A percentile compares a stretch with the other conserved stretches of the same genome.
Conservation (phyloP, 2,113 vertebrate species). For the Nothoprocta pentlandii region DNA sequence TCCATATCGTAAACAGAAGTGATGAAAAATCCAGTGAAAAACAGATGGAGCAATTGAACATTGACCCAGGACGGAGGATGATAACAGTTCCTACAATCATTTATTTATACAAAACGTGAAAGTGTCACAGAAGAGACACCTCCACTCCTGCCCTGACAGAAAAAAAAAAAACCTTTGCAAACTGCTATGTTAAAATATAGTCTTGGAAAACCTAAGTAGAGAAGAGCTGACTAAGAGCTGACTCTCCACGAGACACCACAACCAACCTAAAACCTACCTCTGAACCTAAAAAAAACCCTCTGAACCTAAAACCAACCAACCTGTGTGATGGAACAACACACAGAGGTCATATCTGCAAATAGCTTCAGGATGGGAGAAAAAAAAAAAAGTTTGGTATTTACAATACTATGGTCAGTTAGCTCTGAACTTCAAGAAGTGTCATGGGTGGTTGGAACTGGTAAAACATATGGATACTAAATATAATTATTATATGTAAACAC, state of each 20-base stretch:
- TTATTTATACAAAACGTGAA: not conserved
- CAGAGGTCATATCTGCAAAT: not conserved
- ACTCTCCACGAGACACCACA: not conserved
- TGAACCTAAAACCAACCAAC: not conserved
- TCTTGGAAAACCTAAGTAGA: not conserved
- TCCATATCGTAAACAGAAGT: not conserved
- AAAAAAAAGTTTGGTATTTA: not conserved
- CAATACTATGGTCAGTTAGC: not conserved
- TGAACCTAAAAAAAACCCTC: not conserved
- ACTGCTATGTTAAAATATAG: not conserved
- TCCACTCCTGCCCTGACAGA: not conserved
- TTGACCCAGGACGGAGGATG: not conserved
- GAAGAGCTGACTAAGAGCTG: not conserved
- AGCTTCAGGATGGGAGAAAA: not conserved
- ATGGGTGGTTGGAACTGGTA: not conserved
- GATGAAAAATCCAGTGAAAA: not conserved
- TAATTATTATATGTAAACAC: not conserved
- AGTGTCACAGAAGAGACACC: not conserved
- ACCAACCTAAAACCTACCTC: not conserved
- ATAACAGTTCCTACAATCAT: not conserved
- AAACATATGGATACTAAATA: not conserved
- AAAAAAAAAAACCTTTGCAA: not conserved
- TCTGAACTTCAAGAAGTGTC: not conserved
- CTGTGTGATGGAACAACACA: not conserved
- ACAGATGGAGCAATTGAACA: not conserved